Evolutionary conservation across 2,113 vertebrate species (phyloP), one percentile per base, ranked within the genome.

Genomic region (Rhadina sibilatrix): DNA sequence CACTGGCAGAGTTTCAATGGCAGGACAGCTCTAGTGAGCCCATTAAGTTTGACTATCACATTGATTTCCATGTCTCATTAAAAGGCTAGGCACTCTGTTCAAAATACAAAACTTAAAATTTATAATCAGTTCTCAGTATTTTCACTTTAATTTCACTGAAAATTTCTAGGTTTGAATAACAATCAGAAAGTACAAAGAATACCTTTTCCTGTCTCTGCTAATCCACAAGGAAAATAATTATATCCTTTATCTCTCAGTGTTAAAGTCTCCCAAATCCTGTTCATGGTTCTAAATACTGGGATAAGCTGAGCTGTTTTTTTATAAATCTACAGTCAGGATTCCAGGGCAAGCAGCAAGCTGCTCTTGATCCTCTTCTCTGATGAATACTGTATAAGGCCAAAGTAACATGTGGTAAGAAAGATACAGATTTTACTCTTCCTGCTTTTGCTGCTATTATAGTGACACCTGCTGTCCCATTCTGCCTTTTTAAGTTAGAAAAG

Each of bases 391-490:
- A 17, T 24, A 31, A 12, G 80, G 6, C 9, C 19, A 49, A 60
- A 46, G 47, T 8, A 40, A 31, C 6, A 15, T 7, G 2, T 6
- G 3, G 15, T 5, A 54, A 76, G n/a, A n/a, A 27, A 57, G 11
- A 54, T 1, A 12, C 0, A 33, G 20, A 14, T 54, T 42, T 66
- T 42, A 28, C 5, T 38, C 23, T 42, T 80, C 40, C 15, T 77
- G 15, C 4, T 83, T 91, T 90, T 91, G 15, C 66, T 77, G 16
- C 54, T 76, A 17, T 70, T 77, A 24, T 5, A 90, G 91, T 80
- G 95, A 95, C 94, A 91, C 28, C 95, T 97, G 84, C 91, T 95
- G 95, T 82, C 23, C 13, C 38, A 6, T 53, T 59, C 31, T 81
- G n/a, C 4, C 12, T 52, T 86, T 83, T 77, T 10, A 11, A 74